A percentile compares a stretch with the other conserved stretches of the same genome.
phyloP scores from a whole-genome alignment of 1,140 invertebrate species.

The Microplitis demolitor region DNA sequence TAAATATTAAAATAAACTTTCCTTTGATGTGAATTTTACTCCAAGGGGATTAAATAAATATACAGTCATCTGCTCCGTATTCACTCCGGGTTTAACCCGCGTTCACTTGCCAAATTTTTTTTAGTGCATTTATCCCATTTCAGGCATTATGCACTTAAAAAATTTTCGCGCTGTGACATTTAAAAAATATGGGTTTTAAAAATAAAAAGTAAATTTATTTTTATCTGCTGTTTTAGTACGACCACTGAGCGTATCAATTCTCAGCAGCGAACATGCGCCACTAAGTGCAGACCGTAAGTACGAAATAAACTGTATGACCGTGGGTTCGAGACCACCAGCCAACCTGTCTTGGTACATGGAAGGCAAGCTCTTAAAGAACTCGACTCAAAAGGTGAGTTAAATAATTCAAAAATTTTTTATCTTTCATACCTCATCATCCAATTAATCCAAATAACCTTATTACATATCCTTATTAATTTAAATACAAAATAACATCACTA shows the following conservation, averaged over 20 bases:
- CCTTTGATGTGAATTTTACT: no score
- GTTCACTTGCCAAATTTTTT: no score
- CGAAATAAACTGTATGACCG: constrained; percentile 77
- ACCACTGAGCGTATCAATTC: constrained; percentile 76
- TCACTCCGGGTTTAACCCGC: no score
- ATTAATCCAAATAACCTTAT: constrained; percentile 9
- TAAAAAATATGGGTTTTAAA: not conserved
- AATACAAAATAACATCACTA: not conserved
- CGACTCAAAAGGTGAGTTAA: constrained; percentile 63
- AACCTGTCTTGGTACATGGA: constrained; percentile 83
- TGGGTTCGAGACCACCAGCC: constrained; percentile 80
- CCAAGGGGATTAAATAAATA: no score
- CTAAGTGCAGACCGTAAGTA: constrained; percentile 79
- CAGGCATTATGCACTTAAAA: no score
- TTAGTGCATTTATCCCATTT: no score
- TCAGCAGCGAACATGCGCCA: constrained; percentile 74
- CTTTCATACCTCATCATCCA: constrained; percentile 2
- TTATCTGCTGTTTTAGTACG: constrained; percentile 66
- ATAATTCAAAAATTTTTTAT: not conserved
- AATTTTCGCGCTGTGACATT: not conserved
- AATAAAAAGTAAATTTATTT: constrained; percentile 7
- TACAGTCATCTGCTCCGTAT: no score
- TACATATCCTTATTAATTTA: constrained; percentile 15
- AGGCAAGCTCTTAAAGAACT: constrained; percentile 67
- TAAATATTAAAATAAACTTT: no score